Percentiles rank a stretch among this genome's conserved stretches.
Conservation (phyloP, 53 echinoderm and acorn worm genomes). For the Mesocentrotus franciscanus region DNA sequence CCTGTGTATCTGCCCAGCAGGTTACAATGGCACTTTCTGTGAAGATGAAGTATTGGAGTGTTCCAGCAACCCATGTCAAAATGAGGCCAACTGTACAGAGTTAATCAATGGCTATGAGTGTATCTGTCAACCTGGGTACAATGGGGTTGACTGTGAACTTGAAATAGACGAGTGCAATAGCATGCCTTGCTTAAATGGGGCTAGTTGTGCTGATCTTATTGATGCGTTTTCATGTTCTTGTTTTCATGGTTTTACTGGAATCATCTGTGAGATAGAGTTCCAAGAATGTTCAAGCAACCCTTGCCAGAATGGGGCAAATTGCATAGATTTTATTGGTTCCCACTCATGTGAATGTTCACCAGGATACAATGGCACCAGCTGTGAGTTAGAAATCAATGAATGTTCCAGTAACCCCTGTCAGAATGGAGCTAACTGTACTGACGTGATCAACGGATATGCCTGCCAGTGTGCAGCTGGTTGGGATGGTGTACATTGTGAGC, state of each 20-base stretch:
- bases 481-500: conserved; percentile 56
- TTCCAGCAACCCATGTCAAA: conserved; percentile 77
- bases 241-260: conserved; percentile 35
- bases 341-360: conserved; percentile 62
- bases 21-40: conserved; percentile 79
- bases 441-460: conserved; percentile 59
- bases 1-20: conserved; percentile 71
- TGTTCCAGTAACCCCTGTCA: conserved; percentile 65
- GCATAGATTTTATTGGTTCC: conserved; percentile 62
- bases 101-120: conserved; percentile 69
- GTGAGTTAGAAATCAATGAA: conserved; percentile 53
- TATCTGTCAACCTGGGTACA: conserved; percentile 69
- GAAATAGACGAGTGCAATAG: conserved; percentile 47
- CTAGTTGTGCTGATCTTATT: conserved; percentile 29
- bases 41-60: conserved; percentile 77
- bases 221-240: conserved; percentile 44
- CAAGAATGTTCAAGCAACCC: conserved; percentile 79
- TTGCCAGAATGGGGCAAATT: conserved; percentile 50
- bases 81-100: conserved; percentile 78
- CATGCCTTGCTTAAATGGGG: conserved; percentile 49
- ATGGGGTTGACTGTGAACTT: conserved; percentile 67
- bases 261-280: conserved; percentile 62
- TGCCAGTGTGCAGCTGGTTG: conserved; percentile 69
- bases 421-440: conserved; percentile 67
- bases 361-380: conserved; percentile 69